Conservation (phyloP, 2,888 invertebrate species). For the Drosophila percnosoma region DNA sequence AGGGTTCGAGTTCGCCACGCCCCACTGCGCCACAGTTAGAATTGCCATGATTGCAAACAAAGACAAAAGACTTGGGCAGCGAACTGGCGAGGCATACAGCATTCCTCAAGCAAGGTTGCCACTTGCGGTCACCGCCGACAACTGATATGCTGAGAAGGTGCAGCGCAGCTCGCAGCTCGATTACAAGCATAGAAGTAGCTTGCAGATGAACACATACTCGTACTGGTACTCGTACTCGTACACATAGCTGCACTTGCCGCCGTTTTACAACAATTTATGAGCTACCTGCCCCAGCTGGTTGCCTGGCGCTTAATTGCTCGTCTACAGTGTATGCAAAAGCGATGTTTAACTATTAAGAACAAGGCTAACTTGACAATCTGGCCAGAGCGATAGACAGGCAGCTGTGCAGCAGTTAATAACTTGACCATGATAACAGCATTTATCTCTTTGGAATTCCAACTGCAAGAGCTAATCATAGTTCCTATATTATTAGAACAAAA, state of each 20-base stretch:
- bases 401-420: conserved; percentile 18
- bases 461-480: background rate
- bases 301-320: conserved; percentile 62
- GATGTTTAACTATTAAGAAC: conserved; percentile 71
- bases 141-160: conserved; percentile 58
- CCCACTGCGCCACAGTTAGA: conserved; percentile 54
- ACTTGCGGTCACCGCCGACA: conserved; percentile 65
- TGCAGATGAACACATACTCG: conserved; percentile 53
- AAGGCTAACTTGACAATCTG: conserved; percentile 64
- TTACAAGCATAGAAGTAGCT: conserved; percentile 25
- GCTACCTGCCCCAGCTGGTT: background rate
- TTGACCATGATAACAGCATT: conserved; percentile 43
- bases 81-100: conserved; percentile 56
- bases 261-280: conserved; percentile 42
- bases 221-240: conserved; percentile 5
- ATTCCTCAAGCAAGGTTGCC: conserved; percentile 54
- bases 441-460: conserved; percentile 11
- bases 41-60: conserved; percentile 42
- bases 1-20: conserved; percentile 26
- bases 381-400: conserved; percentile 15
- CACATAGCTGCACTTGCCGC: conserved; percentile 33
- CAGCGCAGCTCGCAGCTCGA: conserved; percentile 4
- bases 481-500: background rate
- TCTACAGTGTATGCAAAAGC: conserved; percentile 62
- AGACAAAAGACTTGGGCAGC: conserved; percentile 73